Percentiles rank a stretch among this genome's conserved stretches.
Evolutionary conservation across 1,140 invertebrate genomes (phyloP).

Genomic region (Samia ricini): DNA sequence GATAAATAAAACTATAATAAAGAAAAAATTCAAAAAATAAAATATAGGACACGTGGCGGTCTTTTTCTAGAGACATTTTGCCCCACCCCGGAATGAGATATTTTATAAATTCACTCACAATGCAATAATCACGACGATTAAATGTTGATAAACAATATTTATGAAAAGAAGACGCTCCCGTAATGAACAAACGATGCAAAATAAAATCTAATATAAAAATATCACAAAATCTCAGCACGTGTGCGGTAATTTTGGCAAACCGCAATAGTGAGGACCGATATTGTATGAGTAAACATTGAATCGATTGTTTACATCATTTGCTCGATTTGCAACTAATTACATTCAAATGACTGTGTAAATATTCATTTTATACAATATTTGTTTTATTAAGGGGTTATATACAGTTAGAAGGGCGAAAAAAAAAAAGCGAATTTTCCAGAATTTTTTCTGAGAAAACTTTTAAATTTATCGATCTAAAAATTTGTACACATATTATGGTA

Average conservation of each 20-base stretch:
- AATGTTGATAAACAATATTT: constrained; percentile 38
- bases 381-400: too few relatives aligned
- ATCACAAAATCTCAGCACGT: constrained; percentile 72
- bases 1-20: constrained; percentile 27
- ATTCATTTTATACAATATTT: too few relatives aligned
- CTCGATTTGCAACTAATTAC: too few relatives aligned
- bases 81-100: constrained; percentile 70
- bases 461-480: too few relatives aligned
- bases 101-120: constrained; percentile 53
- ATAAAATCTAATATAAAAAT: constrained; percentile 62
- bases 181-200: constrained; percentile 43
- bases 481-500: too few relatives aligned
- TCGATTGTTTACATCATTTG: not conserved
- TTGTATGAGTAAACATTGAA: not conserved
- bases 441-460: too few relatives aligned
- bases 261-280: constrained; percentile 43
- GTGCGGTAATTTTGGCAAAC: constrained; percentile 68
- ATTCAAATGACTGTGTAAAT: too few relatives aligned
- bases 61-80: constrained; percentile 64
- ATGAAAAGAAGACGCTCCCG: constrained; percentile 34
- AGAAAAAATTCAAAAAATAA: constrained; percentile 34
- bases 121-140: constrained; percentile 37
- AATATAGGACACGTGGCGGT: constrained; percentile 73
- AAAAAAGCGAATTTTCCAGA: too few relatives aligned
- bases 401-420: too few relatives aligned